Percentiles rank a stretch among this genome's conserved stretches.
Evolutionary conservation across 2,888 invertebrate genomes (phyloP).

Genomic region (Cheilosia vernalis): DNA sequence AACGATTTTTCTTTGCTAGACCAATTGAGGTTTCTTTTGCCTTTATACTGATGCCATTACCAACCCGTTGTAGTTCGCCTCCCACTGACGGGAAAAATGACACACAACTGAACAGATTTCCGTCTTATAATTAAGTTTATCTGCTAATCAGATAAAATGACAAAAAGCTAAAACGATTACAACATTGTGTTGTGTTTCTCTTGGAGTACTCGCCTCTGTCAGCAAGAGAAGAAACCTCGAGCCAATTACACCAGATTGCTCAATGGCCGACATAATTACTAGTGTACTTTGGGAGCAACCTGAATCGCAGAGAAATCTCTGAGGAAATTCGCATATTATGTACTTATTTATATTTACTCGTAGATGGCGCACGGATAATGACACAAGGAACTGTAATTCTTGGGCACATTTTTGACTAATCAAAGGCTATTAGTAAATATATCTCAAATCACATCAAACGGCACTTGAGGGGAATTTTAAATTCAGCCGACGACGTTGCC

Average conservation of each 20-base stretch:
- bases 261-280: conserved; percentile 40
- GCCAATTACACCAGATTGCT: conserved; percentile 53
- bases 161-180: conserved; percentile 34
- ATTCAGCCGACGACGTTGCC: neutral
- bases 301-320: conserved; percentile 53
- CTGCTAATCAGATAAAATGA: conserved; percentile 58
- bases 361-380: conserved; percentile 28
- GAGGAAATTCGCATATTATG: conserved; percentile 56
- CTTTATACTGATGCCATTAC: neutral
- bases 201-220: neutral
- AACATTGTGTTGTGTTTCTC: conserved; percentile 14
- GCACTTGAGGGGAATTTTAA: conserved; percentile 22
- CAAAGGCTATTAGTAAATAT: conserved; percentile 44
- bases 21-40: conserved; percentile 39
- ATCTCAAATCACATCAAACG: conserved; percentile 22
- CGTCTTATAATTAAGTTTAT: conserved; percentile 54
- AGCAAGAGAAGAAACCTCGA: conserved; percentile 9
- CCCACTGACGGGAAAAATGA: neutral
- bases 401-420: conserved; percentile 39
- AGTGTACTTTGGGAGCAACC: conserved; percentile 34
- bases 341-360: conserved; percentile 20
- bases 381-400: conserved; percentile 15
- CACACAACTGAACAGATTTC: conserved; percentile 33
- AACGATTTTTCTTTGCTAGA: conserved; percentile 8
- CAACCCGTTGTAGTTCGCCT: conserved; percentile 13